A percentile compares a stretch with the other conserved stretches of the same genome.
Evolutionary conservation across 2,797 vertebrate genomes (phyloP).

Genomic region (Syngnathus rostellatus): DNA sequence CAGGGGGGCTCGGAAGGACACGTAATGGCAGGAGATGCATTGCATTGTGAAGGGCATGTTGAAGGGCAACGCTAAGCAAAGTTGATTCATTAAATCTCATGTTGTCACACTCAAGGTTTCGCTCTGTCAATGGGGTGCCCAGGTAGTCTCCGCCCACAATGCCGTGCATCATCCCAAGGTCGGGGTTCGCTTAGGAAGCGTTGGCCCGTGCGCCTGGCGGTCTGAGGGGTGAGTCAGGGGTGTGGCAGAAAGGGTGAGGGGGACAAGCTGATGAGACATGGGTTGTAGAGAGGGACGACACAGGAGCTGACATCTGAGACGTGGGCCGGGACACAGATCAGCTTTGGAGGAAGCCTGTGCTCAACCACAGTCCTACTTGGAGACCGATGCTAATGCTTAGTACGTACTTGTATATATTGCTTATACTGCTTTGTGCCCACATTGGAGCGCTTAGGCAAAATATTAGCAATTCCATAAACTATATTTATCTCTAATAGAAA

Average conservation of each 20-base stretch:
- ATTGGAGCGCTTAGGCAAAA: no score
- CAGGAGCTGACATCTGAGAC: slow-evolving; percentile 47
- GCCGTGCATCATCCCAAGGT: slow-evolving; percentile 73
- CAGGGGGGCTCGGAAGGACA: slow-evolving; percentile 53
- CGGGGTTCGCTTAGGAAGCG: slow-evolving; percentile 48
- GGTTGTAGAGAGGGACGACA: slow-evolving; percentile 66
- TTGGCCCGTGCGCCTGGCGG: slow-evolving; percentile 54
- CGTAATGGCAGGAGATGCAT: slow-evolving; percentile 66
- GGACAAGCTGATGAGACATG: slow-evolving; percentile 85
- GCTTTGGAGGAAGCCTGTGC: not conserved
- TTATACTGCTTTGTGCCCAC: not conserved
- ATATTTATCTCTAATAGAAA: no score
- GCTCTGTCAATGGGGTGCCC: slow-evolving; percentile 53
- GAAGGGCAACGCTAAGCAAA: slow-evolving; percentile 59
- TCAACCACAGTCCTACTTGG: not conserved
- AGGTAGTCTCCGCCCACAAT: slow-evolving; percentile 81
- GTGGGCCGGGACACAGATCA: slow-evolving; percentile 39
- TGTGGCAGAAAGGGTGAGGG: slow-evolving; percentile 54
- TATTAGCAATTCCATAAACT: no score
- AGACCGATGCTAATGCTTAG: not conserved
- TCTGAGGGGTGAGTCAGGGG: slow-evolving; percentile 82
- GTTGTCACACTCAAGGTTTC: slow-evolving; percentile 5
- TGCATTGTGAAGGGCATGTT: slow-evolving; percentile 71
- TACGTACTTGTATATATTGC: no score
- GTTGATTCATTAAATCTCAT: not conserved